A percentile compares a stretch with the other conserved stretches of the same genome.
These are phyloP conservation scores for Leptinotarsa undecemlineata DNA, from an alignment of 1,140 invertebrate species.

Conservation along the genomic window DNA sequence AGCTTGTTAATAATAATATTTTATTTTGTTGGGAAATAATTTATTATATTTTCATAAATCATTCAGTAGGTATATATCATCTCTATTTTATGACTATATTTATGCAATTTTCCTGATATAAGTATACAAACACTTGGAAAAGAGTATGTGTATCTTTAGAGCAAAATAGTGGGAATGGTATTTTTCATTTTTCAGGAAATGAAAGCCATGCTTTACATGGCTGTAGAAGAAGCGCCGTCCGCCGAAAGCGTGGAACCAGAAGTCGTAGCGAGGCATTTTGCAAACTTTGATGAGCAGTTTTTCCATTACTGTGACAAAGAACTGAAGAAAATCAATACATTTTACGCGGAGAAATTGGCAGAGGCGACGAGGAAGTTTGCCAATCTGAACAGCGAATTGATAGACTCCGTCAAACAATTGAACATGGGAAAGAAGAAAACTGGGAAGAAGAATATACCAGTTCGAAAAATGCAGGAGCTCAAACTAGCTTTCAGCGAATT, in stretches of 20 bases:
- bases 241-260: slow-evolving; percentile 70
- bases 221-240: slow-evolving; percentile 73
- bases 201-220: slow-evolving; percentile 74
- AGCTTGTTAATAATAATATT: no score
- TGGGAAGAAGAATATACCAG: slow-evolving; percentile 58
- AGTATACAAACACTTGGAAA: slow-evolving; percentile 8
- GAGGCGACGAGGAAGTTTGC: slow-evolving; percentile 83
- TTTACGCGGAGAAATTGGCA: slow-evolving; percentile 87
- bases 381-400: slow-evolving; percentile 73
- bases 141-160: neutral
- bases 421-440: slow-evolving; percentile 54
- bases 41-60: neutral
- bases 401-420: slow-evolving; percentile 61
- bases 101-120: neutral
- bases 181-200: slow-evolving; percentile 62
- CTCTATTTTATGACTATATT: neutral
- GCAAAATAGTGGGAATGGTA: neutral
- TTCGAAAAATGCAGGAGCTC: slow-evolving; percentile 78
- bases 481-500: slow-evolving; percentile 92
- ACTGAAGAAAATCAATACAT: slow-evolving; percentile 84
- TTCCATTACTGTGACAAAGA: slow-evolving; percentile 86
- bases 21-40: no score
- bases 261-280: slow-evolving; percentile 72
- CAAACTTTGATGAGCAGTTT: slow-evolving; percentile 83
- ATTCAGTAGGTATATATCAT: neutral